Evolutionary conservation across 1,140 invertebrate species (phyloP), one percentile per base, ranked within the genome.

Genomic region (Trinorchestia longiramus): DNA sequence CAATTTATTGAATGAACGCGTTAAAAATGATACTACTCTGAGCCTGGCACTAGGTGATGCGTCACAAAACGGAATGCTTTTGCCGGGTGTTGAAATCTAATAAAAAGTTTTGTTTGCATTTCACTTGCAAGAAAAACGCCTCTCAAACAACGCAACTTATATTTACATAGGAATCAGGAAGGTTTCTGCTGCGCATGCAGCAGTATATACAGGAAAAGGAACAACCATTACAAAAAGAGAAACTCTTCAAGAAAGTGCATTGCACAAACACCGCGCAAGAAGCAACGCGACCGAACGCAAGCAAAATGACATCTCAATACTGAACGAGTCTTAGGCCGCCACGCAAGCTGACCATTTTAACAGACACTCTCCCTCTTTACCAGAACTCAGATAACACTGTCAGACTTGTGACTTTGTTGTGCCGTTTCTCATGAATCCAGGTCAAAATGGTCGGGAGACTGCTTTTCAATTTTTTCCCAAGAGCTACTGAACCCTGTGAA

Each of bases 91-190:
- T 90, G n/a, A 90, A 90, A 42, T 41, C 43, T 4, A 28, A 90
- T 42, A 90, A 42, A 90, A 90, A 41, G 43, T 42, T 43, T 77
- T 28, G 11, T 36, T 77, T 77, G 62, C 62, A 77, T 77, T 77
- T 77, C 11, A 77, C 62, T 28, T 19, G 36, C 62, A 77, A 77
- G 15, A 90, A 90, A 90, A 90, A 90, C 3, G 43, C 43, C 41
- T 15, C 8, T 43, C 11, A 42, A 90, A 43, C 28, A 90, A 90
- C 43, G 43, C 88, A 90, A 90, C 88, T 90, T 36, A 90, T 90
- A 90, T 90, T 8, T 90, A 90, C 88, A 90, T 90, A 41, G 88
- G 88, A 90, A 90, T 90, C 88, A 90, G 88, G 41, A 90, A 17
- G 43, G 88, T 90, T 90, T 43, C 43, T 42, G 88, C 15, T 17